These are phyloP conservation scores for Elephas maximus DNA, from an alignment of 2,113 vertebrate species.

Conservation along the genomic window DNA sequence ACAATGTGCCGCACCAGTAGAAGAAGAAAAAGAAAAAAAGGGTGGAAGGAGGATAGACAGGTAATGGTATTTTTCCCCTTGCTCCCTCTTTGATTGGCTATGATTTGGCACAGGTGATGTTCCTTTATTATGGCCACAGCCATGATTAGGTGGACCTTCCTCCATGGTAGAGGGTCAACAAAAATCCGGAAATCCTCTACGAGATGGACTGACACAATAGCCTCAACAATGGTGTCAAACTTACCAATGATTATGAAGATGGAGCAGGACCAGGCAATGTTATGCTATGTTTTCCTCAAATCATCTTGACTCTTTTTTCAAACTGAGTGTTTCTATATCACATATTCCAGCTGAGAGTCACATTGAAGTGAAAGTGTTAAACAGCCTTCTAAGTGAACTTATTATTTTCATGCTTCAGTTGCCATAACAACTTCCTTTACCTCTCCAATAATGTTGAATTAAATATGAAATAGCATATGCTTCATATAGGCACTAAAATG, in stretches of 20 bases:
- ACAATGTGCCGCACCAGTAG: background rate
- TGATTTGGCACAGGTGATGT: too few relatives aligned
- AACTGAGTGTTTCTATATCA: background rate
- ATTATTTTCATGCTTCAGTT: slow-evolving; percentile 49
- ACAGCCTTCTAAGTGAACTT: background rate
- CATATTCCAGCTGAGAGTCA: background rate
- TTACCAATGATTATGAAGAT: too few relatives aligned
- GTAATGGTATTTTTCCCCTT: background rate
- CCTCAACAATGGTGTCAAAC: too few relatives aligned
- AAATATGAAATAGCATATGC: slow-evolving; percentile 29
- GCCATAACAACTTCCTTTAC: slow-evolving; percentile 65
- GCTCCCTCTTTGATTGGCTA: background rate
- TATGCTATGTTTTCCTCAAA: background rate
- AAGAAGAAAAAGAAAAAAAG: background rate
- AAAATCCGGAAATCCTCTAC: too few relatives aligned
- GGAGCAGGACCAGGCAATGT: background rate
- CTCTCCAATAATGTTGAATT: slow-evolving; percentile 59
- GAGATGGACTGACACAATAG: too few relatives aligned
- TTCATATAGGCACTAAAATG: slow-evolving; percentile 26
- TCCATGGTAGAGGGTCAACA: too few relatives aligned
- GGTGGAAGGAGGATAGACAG: too few relatives aligned
- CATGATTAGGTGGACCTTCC: background rate
- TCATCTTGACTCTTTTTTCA: background rate
- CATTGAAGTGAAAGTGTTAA: slow-evolving; percentile 11
- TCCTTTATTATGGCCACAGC: background rate